A percentile compares a stretch with the other conserved stretches of the same genome.
Evolutionary conservation across 2,797 vertebrate species (phyloP).

Genomic region (Calcarius lapponicus): DNA sequence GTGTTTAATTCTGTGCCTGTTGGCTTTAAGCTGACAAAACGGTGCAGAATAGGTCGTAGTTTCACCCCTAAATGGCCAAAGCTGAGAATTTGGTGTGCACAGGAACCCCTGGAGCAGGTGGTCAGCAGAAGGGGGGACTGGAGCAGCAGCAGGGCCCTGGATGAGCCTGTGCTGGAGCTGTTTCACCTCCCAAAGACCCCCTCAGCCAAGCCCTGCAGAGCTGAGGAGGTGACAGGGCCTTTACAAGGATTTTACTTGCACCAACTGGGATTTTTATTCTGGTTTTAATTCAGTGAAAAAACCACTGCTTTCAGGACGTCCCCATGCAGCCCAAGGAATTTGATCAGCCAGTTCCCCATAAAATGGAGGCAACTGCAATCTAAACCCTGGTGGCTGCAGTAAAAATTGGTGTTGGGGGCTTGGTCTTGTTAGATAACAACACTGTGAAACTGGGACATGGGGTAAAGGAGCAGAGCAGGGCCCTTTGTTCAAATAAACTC

Average conservation of each 20-base stretch:
- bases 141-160: background rate
- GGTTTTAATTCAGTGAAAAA: background rate
- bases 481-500: background rate
- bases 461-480: background rate
- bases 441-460: background rate
- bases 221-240: background rate
- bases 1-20: background rate
- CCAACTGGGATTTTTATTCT: conserved; percentile 17
- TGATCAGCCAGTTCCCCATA: background rate
- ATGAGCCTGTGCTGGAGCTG: background rate
- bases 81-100: background rate
- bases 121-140: background rate
- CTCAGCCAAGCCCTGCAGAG: background rate
- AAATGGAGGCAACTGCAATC: conserved; percentile 1
- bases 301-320: background rate
- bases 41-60: background rate
- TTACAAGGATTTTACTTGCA: conserved; percentile 38
- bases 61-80: background rate
- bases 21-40: background rate
- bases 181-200: background rate
- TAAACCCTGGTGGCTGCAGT: background rate
- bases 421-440: background rate
- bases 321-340: background rate
- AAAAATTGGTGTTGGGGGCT: background rate
- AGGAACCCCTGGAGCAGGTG: background rate